Evolutionary conservation across 2,888 invertebrate species (phyloP), one percentile per base, ranked within the genome.

Genomic region (Anorthoa munda): DNA sequence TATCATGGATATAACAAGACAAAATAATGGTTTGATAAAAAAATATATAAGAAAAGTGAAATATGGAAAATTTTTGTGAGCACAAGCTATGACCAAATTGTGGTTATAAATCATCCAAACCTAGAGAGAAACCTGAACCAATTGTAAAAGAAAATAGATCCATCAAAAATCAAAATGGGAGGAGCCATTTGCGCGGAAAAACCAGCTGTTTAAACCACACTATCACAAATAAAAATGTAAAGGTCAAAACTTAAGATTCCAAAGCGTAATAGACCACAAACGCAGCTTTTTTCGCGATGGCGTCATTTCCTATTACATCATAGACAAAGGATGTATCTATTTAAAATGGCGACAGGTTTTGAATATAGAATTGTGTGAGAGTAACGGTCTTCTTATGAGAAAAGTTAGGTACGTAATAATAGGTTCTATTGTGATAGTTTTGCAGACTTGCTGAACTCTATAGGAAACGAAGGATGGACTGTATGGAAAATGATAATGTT

Each of bases 231-330:
- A 46, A 31, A 50, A 71, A 72, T 11, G 45, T 53, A 71, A 77
- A 83, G 67, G 77, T 78, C 83, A 81, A 48, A 72, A 70, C 50
- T 64, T 63, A 66, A 74, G 60, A 84, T 84, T 82, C 83, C 74
- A 73, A 65, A 73, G 61, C 60, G 68, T 75, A 76, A 78, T 11
- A 80, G 71, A 77, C 64, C 48, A 81, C 83, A 83, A 85, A 70
- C 75, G 72, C 61, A 72, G 59, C 86, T 77, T 84, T 86, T 85
- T 86, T 82, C 80, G 83, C 82, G 45, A n/a, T 85, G 79, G 79
- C 83, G 85, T 84, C 83, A 85, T 71, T 83, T 85, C 86, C 85
- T 84, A 74, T 85, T 85, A 85, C 85, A 84, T 81, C 83, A 85
- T 81, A 72, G 72, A 72, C 77, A 69, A 75, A 75, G 81, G 83